Base-by-base conservation (phyloP, 1,140 invertebrate species). In the Drosophila micromelanica region DNA sequence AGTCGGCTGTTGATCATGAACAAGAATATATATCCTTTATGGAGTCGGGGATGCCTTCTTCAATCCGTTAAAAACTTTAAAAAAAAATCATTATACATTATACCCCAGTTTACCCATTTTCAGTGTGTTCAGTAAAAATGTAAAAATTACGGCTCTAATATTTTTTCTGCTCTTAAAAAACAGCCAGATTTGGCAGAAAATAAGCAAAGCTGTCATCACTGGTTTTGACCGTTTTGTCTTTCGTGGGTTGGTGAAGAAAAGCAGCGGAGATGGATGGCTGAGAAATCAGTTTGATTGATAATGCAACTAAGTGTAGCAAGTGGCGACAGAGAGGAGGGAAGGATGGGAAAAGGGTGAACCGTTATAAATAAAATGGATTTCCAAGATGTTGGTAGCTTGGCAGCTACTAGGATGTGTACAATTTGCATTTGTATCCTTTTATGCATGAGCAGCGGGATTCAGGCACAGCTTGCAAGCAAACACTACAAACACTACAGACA, bases 231-330 rank as follows among this genome's bases (percentile, higher is more conserved):
- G 52, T 51, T 51, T 51, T 56, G 51, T 55, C 54, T 63, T 57
- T 40, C 32, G 32, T 35, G 38, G 42, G 35, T 17, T 20, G 52
- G 45, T 38, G 32, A n/a, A 63, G 38, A 42, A 43, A 55, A 45
- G 59, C 38, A 61, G 38, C 40, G 48, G 40, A 32, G 56, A 52
- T 68, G 59, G 62, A 86, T 72, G 73, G 76, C 68, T 69, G 32
- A 71, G 74, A 90, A 81, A 86, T 90, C 81, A 90, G 81, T 77
- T 81, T 90, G 86, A 90, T 90, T 90, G 86, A 90, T 90, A 90
- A 90, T 81, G 70, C 86, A 90, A 84, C 90, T 90, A 90, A 90
- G 82, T 82, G 81, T 69, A 68, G 59, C 59, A 48, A 49, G 42
- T 27, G 30, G n/a, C 20, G 13, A 42, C 9, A 30, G 2, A 0